Conservation (phyloP, 2,113 vertebrate species). For the Thalassoma bifasciatum region DNA sequence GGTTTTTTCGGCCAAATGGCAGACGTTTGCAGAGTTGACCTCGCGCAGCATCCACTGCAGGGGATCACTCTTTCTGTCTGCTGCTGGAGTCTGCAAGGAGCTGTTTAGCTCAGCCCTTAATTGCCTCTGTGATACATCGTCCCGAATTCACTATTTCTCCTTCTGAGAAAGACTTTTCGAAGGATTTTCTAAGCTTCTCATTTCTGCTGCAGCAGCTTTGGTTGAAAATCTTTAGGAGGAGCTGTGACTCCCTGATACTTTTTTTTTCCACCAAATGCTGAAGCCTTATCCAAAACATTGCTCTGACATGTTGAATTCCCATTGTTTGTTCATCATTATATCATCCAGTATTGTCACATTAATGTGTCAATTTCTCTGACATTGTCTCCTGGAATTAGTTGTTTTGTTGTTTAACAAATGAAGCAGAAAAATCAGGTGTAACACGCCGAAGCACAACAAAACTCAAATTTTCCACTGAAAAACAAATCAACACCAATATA, state of each 20-base stretch:
- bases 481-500: background rate
- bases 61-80: constrained; percentile 58
- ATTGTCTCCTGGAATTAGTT: constrained; percentile 32
- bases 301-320: constrained; percentile 9
- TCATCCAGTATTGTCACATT: constrained; percentile 34
- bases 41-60: constrained; percentile 51
- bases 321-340: constrained; percentile 28
- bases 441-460: background rate
- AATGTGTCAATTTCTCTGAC: constrained; percentile 44
- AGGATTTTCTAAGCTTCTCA: background rate
- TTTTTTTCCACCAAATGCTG: constrained; percentile 30
- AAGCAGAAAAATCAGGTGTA: constrained; percentile 24
- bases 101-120: constrained; percentile 61
- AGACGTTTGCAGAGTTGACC: constrained; percentile 63
- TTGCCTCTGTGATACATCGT: constrained; percentile 60
- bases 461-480: constrained; percentile 7
- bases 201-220: constrained; percentile 40
- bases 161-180: constrained; percentile 28
- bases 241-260: too few relatives aligned
- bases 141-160: background rate
- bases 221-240: background rate
- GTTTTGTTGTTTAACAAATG: constrained; percentile 14
- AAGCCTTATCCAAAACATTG: constrained; percentile 53
- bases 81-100: constrained; percentile 45
- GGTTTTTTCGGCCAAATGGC: constrained; percentile 62